phyloP scores from a whole-genome alignment of 2,888 invertebrate genomes.

The Deroplatys truncata region DNA sequence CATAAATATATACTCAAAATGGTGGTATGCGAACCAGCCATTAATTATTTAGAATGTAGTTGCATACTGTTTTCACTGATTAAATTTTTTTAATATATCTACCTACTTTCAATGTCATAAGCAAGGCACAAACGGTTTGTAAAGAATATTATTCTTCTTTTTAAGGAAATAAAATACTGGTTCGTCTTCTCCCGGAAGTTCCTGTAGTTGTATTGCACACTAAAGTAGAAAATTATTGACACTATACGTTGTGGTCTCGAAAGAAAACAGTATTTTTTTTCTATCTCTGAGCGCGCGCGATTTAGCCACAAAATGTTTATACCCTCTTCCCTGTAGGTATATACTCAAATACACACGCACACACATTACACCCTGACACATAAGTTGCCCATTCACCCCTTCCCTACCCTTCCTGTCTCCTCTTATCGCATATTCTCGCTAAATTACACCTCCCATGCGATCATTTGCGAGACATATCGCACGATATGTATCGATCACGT shows the following conservation, averaged over 20 bases:
- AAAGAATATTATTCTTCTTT: too few relatives aligned
- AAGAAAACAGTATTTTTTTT: not conserved
- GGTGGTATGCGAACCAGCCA: too few relatives aligned
- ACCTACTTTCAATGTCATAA: too few relatives aligned
- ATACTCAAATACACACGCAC: not conserved
- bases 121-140: too few relatives aligned
- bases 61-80: too few relatives aligned
- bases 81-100: too few relatives aligned
- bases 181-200: not conserved
- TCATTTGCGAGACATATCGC: slow-evolving; percentile 22
- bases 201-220: not conserved
- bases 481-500: slow-evolving; percentile 26
- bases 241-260: not conserved
- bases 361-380: not conserved
- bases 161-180: not conserved
- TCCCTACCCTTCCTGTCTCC: slow-evolving; percentile 16
- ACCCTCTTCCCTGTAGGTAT: not conserved
- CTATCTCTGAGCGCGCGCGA: not conserved
- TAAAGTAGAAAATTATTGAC: not conserved
- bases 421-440: slow-evolving; percentile 25
- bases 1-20: too few relatives aligned
- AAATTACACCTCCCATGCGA: slow-evolving; percentile 18
- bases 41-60: too few relatives aligned
- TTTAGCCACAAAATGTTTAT: not conserved
- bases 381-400: slow-evolving; percentile 9